Conservation (phyloP, 2,113 vertebrate genomes). For the Sakesphorus luctuosus region DNA sequence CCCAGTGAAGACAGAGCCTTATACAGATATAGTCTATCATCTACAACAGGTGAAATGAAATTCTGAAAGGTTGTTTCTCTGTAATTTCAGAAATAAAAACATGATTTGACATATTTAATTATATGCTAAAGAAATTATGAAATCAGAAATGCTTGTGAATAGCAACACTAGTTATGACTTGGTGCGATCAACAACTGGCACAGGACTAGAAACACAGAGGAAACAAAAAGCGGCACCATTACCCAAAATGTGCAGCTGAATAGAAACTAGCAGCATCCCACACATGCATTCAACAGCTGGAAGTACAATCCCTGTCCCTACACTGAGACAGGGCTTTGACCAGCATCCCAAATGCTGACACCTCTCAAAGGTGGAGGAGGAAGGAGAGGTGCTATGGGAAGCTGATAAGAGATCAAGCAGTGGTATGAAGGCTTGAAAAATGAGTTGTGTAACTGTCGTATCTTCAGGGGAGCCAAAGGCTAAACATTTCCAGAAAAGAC, state of each 20-base stretch:
- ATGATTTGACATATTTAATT: not conserved
- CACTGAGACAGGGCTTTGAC: not conserved
- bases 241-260: not conserved
- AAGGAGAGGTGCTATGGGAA: not conserved
- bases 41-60: not conserved
- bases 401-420: not conserved
- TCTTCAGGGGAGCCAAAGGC: not conserved
- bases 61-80: not conserved
- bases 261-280: not conserved
- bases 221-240: not conserved
- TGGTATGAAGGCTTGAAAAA: not conserved
- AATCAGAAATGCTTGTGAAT: not conserved
- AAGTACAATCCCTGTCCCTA: not conserved
- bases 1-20: not conserved
- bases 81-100: not conserved
- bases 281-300: fast-evolving
- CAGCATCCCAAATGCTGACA: not conserved
- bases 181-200: not conserved
- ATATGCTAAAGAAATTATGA: not conserved
- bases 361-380: not conserved
- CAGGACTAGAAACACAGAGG: not conserved
- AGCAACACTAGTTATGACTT: not conserved
- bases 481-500: not conserved
- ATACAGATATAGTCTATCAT: not conserved
- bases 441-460: not conserved